These are phyloP conservation scores for Embidobia sp. DNA, from an alignment of 2,888 invertebrate genomes.

Conservation along the genomic window DNA sequence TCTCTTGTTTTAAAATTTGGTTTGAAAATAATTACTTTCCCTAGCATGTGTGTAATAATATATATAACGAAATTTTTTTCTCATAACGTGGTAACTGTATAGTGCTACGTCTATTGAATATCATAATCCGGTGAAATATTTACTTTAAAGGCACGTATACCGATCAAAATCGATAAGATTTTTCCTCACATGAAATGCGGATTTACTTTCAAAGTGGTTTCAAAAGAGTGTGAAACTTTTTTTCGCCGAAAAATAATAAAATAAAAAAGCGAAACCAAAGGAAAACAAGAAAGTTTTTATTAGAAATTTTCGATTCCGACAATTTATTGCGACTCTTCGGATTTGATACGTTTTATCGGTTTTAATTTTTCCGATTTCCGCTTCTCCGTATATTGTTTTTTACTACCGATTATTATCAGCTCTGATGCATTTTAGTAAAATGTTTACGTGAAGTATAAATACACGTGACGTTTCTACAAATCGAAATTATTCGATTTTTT, in stretches of 20 bases:
- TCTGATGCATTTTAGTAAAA: conserved; percentile 29
- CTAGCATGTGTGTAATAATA: too few relatives aligned
- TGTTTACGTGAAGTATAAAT: conserved; percentile 20
- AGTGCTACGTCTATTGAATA: too few relatives aligned
- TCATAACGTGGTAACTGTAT: too few relatives aligned
- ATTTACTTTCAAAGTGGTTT: conserved; percentile 33
- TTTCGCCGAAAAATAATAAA: conserved; percentile 21
- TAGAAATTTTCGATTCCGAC: conserved; percentile 12
- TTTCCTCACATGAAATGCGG: conserved; percentile 37
- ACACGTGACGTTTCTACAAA: too few relatives aligned
- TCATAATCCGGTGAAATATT: too few relatives aligned
- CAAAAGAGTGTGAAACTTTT: conserved; percentile 26
- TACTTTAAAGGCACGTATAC: conserved; percentile 31
- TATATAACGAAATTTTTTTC: too few relatives aligned
- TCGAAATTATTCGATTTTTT: too few relatives aligned
- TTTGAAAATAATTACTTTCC: too few relatives aligned
- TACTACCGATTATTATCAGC: conserved; percentile 32
- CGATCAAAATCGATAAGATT: conserved; percentile 46
- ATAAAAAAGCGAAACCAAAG: background rate
- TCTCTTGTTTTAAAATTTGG: too few relatives aligned
- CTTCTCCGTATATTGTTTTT: conserved; percentile 19
- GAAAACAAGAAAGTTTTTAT: conserved; percentile 10
- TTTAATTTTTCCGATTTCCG: conserved; percentile 41
- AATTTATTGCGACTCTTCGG: conserved; percentile 22
- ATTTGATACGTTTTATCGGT: conserved; percentile 42